Evolutionary conservation across 2,797 vertebrate genomes (phyloP).

Genomic region (Orientallactaga sibirica): DNA sequence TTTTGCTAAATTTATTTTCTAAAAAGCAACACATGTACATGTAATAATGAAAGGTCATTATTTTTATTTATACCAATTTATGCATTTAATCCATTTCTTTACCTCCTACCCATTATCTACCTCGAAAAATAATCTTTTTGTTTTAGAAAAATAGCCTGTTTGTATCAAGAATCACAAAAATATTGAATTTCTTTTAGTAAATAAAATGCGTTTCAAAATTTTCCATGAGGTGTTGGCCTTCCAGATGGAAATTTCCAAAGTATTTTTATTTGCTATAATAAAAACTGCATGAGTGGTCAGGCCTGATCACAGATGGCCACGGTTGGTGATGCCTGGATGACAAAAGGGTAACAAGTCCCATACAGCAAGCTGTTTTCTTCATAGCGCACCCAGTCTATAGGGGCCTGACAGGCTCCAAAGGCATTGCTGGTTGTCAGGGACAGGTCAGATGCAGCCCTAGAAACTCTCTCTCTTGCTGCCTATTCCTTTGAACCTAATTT

Average conservation of each 20-base stretch:
- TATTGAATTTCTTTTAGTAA: constrained; percentile 57
- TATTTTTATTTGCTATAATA: constrained; percentile 54
- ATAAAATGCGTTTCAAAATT: constrained; percentile 56
- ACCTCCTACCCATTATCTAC: not conserved
- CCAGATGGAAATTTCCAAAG: constrained; percentile 70
- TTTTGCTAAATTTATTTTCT: constrained; percentile 55
- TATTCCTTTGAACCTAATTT: not conserved
- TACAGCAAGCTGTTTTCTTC: not conserved
- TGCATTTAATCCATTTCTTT: not conserved
- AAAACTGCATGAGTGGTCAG: constrained; percentile 64
- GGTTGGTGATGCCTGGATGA: not conserved
- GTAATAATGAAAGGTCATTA: not conserved
- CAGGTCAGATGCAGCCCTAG: not conserved
- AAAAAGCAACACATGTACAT: not conserved
- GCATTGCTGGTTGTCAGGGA: not conserved
- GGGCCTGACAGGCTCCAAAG: not conserved
- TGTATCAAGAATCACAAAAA: constrained; percentile 35
- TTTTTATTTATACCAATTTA: constrained; percentile 22
- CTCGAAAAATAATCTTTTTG: constrained; percentile 2
- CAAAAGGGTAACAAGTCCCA: not conserved
- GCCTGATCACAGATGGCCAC: not conserved
- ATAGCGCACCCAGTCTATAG: not conserved
- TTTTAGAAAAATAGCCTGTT: not conserved
- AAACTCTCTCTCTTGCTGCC: not conserved
- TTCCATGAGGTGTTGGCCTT: constrained; percentile 48